These are phyloP conservation scores for Macrosiphum euphorbiae DNA, from an alignment of 2,888 invertebrate species.

Conservation along the genomic window DNA sequence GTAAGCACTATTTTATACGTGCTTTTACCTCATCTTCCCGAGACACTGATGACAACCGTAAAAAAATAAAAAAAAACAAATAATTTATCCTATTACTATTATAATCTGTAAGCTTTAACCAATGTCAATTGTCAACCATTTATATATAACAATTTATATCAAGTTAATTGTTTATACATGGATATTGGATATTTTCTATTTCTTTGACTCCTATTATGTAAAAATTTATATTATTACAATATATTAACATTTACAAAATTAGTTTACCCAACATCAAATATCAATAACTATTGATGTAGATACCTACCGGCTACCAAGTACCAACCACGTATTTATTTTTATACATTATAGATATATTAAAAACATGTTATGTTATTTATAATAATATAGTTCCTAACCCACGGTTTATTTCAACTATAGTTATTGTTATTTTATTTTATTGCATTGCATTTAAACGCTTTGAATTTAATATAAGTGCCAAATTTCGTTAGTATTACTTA, in stretches of 20 bases:
- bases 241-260: neutral
- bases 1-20: too few relatives aligned
- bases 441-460: neutral
- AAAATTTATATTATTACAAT: neutral
- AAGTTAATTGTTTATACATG: neutral
- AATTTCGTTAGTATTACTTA: neutral
- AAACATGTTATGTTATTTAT: neutral
- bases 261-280: neutral
- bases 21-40: too few relatives aligned
- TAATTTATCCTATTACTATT: too few relatives aligned
- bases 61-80: too few relatives aligned
- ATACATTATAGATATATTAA: neutral
- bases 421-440: slow-evolving; percentile 16
- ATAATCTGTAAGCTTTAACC: too few relatives aligned
- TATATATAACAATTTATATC: neutral
- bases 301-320: too few relatives aligned
- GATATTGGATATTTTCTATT: neutral
- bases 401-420: neutral
- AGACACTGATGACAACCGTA: too few relatives aligned
- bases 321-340: neutral
- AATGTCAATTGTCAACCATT: too few relatives aligned
- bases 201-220: neutral
- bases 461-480: neutral
- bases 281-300: neutral
- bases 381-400: neutral